These are phyloP conservation scores for Acanthosepion lycidas DNA, from an alignment of 2,888 invertebrate genomes.

Conservation along the genomic window DNA sequence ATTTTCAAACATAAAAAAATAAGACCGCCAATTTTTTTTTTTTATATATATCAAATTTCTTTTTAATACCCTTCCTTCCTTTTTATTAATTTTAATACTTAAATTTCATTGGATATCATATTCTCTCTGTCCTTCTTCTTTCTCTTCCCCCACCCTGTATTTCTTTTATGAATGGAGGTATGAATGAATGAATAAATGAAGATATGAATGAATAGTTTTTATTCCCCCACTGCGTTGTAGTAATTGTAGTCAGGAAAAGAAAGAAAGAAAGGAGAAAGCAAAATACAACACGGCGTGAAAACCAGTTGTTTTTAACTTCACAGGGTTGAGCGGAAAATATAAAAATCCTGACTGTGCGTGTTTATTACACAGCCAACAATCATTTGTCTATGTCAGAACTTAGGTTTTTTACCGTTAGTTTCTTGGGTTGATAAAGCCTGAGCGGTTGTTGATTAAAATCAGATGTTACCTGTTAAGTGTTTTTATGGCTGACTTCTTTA, in stretches of 20 bases:
- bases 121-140: not conserved
- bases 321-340: not conserved
- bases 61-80: not conserved
- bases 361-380: no score
- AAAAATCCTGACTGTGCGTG: not conserved
- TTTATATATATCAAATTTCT: not conserved
- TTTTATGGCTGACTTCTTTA: not conserved
- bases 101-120: not conserved
- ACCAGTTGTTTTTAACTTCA: not conserved
- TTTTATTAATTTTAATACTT: not conserved
- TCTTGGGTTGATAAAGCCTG: no score
- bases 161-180: not conserved
- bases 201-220: not conserved
- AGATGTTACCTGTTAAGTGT: not conserved
- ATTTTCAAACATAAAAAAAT: not conserved
- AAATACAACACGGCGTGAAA: not conserved
- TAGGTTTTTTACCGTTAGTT: no score
- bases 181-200: not conserved
- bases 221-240: not conserved
- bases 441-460: no score
- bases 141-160: not conserved
- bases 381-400: no score
- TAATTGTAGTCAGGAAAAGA: not conserved
- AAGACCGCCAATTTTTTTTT: not conserved
- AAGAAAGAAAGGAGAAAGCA: not conserved